phyloP scores from a whole-genome alignment of 2,797 vertebrate species.

The Melanotaenia boesemani region DNA sequence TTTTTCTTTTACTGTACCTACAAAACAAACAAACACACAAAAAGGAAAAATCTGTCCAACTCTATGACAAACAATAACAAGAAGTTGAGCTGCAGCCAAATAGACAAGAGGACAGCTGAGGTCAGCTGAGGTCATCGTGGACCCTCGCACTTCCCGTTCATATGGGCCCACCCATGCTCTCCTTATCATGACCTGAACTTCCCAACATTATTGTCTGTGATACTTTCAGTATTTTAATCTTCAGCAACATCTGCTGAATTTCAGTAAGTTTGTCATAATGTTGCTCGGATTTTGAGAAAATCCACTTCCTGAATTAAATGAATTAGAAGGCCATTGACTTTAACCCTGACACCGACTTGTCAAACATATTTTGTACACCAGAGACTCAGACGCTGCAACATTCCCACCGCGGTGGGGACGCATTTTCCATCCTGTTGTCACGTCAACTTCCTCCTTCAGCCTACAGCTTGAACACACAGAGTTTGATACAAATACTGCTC shows the following conservation, averaged over 20 bases:
- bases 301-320: conserved; percentile 22
- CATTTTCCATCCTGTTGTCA: background rate
- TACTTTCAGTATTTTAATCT: background rate
- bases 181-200: conserved; percentile 8
- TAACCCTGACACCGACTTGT: background rate
- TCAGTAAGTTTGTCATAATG: background rate
- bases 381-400: conserved; percentile 11
- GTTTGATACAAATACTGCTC: too few species aligned
- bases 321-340: conserved; percentile 8
- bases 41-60: background rate
- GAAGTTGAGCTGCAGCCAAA: conserved; percentile 12
- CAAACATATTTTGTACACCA: conserved; percentile 28
- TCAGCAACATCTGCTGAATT: background rate
- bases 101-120: conserved; percentile 8
- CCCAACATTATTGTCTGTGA: conserved; percentile 6
- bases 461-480: background rate
- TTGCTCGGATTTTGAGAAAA: background rate
- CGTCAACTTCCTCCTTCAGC: background rate
- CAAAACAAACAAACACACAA: too few species aligned
- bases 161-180: conserved; percentile 5
- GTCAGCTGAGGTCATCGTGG: background rate
- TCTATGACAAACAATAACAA: background rate
- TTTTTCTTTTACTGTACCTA: background rate
- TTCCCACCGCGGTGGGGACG: conserved; percentile 15
- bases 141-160: background rate